These are phyloP conservation scores for Pogona vitticeps DNA, from an alignment of 2,113 vertebrate genomes.

Conservation along the genomic window DNA sequence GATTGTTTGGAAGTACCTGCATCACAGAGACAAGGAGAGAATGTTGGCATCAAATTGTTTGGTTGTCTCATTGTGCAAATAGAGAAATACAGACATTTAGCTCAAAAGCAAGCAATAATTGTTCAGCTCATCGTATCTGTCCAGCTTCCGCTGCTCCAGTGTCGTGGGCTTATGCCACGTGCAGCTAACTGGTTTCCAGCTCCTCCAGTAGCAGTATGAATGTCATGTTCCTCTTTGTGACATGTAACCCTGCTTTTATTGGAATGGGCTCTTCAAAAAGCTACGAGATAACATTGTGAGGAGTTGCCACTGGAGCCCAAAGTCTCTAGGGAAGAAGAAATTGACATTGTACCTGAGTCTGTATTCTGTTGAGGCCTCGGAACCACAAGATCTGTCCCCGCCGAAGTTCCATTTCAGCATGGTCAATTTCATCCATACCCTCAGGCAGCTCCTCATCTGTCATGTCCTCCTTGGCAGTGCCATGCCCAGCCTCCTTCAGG, in stretches of 20 bases:
- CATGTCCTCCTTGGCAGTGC: slow-evolving; percentile 90
- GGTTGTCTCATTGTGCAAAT: neutral
- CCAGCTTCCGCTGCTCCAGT: neutral
- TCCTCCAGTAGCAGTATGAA: neutral
- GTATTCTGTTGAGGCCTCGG: slow-evolving; percentile 96
- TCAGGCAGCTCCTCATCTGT: slow-evolving; percentile 84
- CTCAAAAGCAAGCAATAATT: neutral
- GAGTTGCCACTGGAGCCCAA: neutral
- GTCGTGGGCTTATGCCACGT: neutral
- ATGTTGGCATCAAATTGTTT: neutral
- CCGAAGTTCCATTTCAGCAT: slow-evolving; percentile 94
- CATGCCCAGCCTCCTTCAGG: slow-evolving; percentile 95
- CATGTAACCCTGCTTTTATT: neutral
- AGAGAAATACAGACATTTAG: neutral
- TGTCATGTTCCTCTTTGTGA: neutral
- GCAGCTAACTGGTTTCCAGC: neutral
- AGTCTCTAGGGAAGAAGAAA: slow-evolving; percentile 14
- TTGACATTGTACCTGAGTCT: slow-evolving; percentile 89
- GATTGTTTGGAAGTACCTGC: neutral
- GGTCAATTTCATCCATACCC: slow-evolving; percentile 93
- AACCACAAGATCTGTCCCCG: slow-evolving; percentile 98
- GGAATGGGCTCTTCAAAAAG: neutral
- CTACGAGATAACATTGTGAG: neutral
- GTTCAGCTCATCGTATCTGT: neutral
- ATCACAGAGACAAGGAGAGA: neutral